These are phyloP conservation scores for Rotaria magnacalcarata DNA, from an alignment of 2,888 invertebrate genomes.

Conservation along the genomic window DNA sequence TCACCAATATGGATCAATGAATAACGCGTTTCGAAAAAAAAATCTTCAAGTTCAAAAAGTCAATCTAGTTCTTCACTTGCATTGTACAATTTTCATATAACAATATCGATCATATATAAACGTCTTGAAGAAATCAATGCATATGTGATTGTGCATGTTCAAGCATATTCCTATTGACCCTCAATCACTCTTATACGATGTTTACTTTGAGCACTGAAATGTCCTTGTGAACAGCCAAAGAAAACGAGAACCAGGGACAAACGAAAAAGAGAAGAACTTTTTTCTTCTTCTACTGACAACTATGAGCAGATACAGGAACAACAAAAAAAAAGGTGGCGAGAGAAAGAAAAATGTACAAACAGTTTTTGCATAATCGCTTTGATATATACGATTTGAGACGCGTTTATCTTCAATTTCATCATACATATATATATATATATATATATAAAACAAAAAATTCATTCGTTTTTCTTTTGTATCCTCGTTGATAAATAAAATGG, in stretches of 20 bases:
- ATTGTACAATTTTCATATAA: background rate
- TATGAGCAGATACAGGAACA: slow-evolving; percentile 18
- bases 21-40: background rate
- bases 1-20: background rate
- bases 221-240: background rate
- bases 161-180: slow-evolving; percentile 22
- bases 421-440: background rate
- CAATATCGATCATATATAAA: background rate
- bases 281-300: background rate
- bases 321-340: background rate
- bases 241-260: slow-evolving; percentile 8
- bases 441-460: background rate
- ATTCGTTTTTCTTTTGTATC: background rate
- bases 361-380: background rate
- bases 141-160: background rate
- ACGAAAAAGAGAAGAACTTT: background rate
- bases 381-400: background rate
- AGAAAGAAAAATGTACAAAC: slow-evolving; percentile 18
- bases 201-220: slow-evolving; percentile 6
- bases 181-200: background rate
- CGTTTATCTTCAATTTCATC: slow-evolving; percentile 8
- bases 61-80: background rate
- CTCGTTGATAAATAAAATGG: background rate
- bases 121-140: background rate
- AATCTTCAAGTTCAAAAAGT: background rate